Evolutionary conservation across 2,113 vertebrate species (phyloP), one percentile per base, ranked within the genome.

Genomic region (Anser brachyrhynchus): DNA sequence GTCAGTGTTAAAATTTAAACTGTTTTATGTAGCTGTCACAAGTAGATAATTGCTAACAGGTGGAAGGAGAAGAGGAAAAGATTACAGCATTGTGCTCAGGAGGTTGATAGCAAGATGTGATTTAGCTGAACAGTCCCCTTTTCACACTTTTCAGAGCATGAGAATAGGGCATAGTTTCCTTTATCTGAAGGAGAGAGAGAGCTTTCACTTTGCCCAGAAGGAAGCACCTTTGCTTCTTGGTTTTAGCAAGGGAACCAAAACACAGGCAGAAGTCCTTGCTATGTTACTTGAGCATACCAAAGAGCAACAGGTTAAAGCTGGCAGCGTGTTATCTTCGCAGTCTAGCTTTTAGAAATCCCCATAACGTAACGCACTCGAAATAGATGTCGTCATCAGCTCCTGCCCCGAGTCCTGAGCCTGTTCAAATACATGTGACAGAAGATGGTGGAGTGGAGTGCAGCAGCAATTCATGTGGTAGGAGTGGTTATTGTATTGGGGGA

Each of bases 321-420:
- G 69, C 97, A 94, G 82, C 86, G 91, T 95, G 96, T 97, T 98
- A 96, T 98, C 90, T 94, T 97, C 12, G 74, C n/a, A 76, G 87
- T 96, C 97, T 98, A 94, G 95, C 96, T 97, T 96, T 91, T 96
- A 97, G 97, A 97, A 97, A 97, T 97, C 96, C 93, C 96, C 96
- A 96, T 98, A 98, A 98, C 97, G 97, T 98, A 98, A 98, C 97
- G 95, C 82, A 97, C 98, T 98, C 97, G 97, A 98, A 99, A 98
- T 98, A 98, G 98, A 98, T 98, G 97, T 98, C 97, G 70, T 97
- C 97, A 98, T 98, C 97, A 97, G 97, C 97, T 95, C 88, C 96
- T 96, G 95, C 96, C 96, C 97, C 54, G 83, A 92, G 96, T 92
- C 94, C 94, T 97, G 94, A 95, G 96, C 96, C 96, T 96, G 78